Conservation (phyloP, 2,113 vertebrate genomes). For the Junco hyemalis region DNA sequence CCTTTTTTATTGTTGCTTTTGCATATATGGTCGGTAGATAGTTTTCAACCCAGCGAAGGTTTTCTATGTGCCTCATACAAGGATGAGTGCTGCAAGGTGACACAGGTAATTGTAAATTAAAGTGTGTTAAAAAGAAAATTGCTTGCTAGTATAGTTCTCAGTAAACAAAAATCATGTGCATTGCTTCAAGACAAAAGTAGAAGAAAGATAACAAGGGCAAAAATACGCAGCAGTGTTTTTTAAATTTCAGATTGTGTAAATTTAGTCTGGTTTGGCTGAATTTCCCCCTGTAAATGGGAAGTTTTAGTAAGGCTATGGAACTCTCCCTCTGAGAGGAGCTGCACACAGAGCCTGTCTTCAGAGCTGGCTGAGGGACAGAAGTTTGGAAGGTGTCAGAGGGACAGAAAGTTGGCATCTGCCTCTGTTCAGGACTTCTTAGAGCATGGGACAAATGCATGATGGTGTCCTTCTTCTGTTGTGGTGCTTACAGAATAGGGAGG, state of each 20-base stretch:
- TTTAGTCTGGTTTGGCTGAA: not conserved
- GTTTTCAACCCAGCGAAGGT: not conserved
- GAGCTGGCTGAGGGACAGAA: not conserved
- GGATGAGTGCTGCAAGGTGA: not conserved
- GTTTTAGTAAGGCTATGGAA: not conserved
- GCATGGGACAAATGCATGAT: not conserved
- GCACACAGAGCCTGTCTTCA: not conserved
- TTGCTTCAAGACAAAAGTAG: not conserved
- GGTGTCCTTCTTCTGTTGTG: not conserved
- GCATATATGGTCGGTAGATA: not conserved
- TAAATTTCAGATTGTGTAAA: not conserved
- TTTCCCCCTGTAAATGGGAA: not conserved
- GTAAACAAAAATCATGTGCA: not conserved
- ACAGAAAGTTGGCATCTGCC: not conserved
- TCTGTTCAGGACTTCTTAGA: not conserved
- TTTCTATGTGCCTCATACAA: not conserved
- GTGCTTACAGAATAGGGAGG: not conserved
- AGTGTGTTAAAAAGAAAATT: not conserved
- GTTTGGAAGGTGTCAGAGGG: not conserved
- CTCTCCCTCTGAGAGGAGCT: not conserved
- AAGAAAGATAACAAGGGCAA: not conserved
- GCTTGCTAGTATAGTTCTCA: not conserved
- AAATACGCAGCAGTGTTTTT: rapidly evolving
- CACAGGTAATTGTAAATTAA: not conserved
- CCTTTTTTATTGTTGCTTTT: not conserved